Evolutionary conservation across 2,888 invertebrate species (phyloP).

Genomic region (Ellobium chinense): DNA sequence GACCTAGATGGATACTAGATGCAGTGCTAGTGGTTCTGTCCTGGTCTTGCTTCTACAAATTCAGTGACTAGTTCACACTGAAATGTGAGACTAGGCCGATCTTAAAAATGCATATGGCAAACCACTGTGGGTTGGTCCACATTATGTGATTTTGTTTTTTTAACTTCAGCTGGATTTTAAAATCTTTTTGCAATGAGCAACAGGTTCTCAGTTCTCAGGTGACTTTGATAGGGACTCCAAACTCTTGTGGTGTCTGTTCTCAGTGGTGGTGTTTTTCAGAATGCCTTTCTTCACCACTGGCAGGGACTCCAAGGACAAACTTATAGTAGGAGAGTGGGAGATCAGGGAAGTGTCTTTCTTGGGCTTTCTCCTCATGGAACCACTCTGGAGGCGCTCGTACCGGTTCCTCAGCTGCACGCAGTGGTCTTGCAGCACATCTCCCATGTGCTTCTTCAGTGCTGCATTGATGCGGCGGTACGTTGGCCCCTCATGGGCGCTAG

Average conservation of each 20-base stretch:
- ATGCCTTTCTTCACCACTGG: slow-evolving; percentile 14
- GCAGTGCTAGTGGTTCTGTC: too few relatives aligned
- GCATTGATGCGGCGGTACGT: slow-evolving; percentile 34
- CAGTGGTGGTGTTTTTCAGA: background rate
- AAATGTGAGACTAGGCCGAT: too few relatives aligned
- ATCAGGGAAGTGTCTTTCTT: background rate
- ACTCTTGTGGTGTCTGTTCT: background rate
- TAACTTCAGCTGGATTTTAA: too few relatives aligned
- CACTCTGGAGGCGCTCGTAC: background rate
- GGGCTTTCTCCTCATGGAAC: background rate
- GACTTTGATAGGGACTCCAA: background rate
- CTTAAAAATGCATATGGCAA: too few relatives aligned
- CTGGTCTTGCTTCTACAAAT: too few relatives aligned
- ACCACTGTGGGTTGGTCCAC: too few relatives aligned
- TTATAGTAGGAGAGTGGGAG: background rate
- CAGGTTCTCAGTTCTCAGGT: background rate
- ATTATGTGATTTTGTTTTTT: background rate
- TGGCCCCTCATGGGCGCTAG: slow-evolving; percentile 21
- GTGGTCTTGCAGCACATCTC: slow-evolving; percentile 29
- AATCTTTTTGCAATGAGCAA: too few relatives aligned
- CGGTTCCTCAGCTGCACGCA: background rate
- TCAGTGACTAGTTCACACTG: too few relatives aligned
- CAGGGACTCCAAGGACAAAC: slow-evolving; percentile 16
- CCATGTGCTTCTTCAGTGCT: slow-evolving; percentile 41
- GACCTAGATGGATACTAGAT: too few relatives aligned